Base-by-base conservation (phyloP, 2,113 vertebrate species). In the Poeciliopsis occidentalis region DNA sequence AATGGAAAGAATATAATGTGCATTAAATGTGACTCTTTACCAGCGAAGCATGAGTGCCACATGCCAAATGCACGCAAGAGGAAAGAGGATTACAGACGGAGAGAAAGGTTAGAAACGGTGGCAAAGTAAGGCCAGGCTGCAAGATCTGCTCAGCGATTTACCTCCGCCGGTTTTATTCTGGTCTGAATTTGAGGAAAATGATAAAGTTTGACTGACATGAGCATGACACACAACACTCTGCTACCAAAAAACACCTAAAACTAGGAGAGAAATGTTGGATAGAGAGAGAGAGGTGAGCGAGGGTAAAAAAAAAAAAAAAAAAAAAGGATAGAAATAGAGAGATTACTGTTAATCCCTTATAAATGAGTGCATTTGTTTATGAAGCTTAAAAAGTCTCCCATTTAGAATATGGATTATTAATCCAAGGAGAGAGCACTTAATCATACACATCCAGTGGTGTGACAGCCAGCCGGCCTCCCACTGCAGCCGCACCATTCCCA, bases 351-450 rank as follows among this genome's bases (percentile, higher is more conserved):
- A 95, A 95, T 95, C 94, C 89, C 84, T 85, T 81, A 84, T 89
- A 95, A 93, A 94, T 90, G 91, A 94, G 91, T 91, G 94, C 94
- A 95, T 95, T 94, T 94, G 94, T 94, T 95, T 95, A 94, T 94
- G 89, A 90, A 93, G 91, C 85, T 94, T 93, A 93, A 91, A 92
- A 94, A 92, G 88, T 87, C 91, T 87, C 88, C 93, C 94, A 94
- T 94, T 94, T 94, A 93, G 93, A 94, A 94, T 95, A 95, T 95
- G 94, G 94, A 94, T 93, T 93, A 86, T 71, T 94, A 95, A 95
- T 94, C 93, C 93, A 86, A 63, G 77, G 19, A 83, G 83, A 91
- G 89, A 92, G 92, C 81, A 92, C 92, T 89, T 93, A 94, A 94
- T 94, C 88, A 91, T 92, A 92, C 69, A 90, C 68, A n/a, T 87